phyloP scores from a whole-genome alignment of 2,113 vertebrate genomes.

The Channa argus region DNA sequence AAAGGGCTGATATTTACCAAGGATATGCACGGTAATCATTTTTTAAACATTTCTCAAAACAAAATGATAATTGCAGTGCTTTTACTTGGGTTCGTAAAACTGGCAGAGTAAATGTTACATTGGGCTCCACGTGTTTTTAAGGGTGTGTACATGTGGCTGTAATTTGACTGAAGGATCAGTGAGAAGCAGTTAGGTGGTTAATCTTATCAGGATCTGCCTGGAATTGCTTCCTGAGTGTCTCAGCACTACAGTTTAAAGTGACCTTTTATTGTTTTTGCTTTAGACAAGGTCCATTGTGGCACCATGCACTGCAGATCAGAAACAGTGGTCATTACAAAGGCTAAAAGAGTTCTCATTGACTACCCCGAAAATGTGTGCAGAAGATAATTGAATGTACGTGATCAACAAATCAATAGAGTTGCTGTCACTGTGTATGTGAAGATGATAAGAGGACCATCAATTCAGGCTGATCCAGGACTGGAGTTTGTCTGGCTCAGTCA shows the following conservation, averaged over 20 bases:
- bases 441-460: constrained; percentile 23
- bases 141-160: constrained; percentile 45
- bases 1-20: constrained; percentile 58
- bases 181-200: constrained; percentile 68
- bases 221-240: constrained; percentile 48
- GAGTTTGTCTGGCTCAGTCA: constrained; percentile 29
- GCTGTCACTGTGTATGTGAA: constrained; percentile 14
- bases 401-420: constrained; percentile 1
- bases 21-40: constrained; percentile 30
- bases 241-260: constrained; percentile 54
- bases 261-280: constrained; percentile 54
- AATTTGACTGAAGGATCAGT: constrained; percentile 38
- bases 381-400: background rate
- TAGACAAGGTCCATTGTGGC: constrained; percentile 25
- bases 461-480: constrained; percentile 8
- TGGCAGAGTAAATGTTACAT: constrained; percentile 69
- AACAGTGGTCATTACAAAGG: constrained; percentile 27
- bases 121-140: constrained; percentile 54
- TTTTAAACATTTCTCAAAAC: constrained; percentile 52
- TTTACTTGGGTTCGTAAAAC: constrained; percentile 42
- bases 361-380: constrained; percentile 1
- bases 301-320: constrained; percentile 17
- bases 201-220: constrained; percentile 76
- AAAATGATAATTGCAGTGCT: constrained; percentile 62
- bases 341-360: constrained; percentile 22